Conservation (phyloP, 2,113 vertebrate genomes). For the Herpailurus yagouaroundi region DNA sequence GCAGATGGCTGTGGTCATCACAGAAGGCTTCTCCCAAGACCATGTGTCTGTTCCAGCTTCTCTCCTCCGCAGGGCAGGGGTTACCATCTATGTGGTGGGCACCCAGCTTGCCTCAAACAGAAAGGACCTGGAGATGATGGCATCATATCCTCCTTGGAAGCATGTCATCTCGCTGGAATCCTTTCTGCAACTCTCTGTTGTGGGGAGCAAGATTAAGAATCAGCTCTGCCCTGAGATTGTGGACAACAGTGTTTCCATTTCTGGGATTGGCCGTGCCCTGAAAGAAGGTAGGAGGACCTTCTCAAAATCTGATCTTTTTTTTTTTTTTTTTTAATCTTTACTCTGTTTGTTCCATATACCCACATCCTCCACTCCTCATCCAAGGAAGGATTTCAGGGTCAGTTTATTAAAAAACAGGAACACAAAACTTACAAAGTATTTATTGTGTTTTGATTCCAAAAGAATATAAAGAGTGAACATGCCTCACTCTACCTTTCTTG, state of each 20-base stretch:
- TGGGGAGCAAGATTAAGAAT: conserved; percentile 84
- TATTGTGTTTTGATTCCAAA: neutral
- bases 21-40: conserved; percentile 87
- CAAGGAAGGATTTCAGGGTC: neutral
- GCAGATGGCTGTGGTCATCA: conserved; percentile 90
- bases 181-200: conserved; percentile 83
- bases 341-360: neutral
- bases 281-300: conserved; percentile 86
- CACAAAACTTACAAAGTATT: neutral
- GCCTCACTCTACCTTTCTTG: neutral
- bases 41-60: conserved; percentile 79
- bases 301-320: neutral
- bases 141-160: conserved; percentile 85
- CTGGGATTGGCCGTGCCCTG: neutral
- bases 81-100: conserved; percentile 87
- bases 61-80: conserved; percentile 80
- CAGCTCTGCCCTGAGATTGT: conserved; percentile 85
- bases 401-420: conserved; percentile 16
- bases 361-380: neutral
- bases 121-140: conserved; percentile 83
- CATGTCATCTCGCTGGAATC: conserved; percentile 84
- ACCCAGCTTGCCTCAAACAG: conserved; percentile 77
- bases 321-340: neutral
- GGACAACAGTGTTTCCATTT: neutral
- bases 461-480: neutral